A percentile compares a stretch with the other conserved stretches of the same genome.
Evolutionary conservation across 1,140 invertebrate genomes (phyloP).

Genomic region (Aphaenogaster floridana): DNA sequence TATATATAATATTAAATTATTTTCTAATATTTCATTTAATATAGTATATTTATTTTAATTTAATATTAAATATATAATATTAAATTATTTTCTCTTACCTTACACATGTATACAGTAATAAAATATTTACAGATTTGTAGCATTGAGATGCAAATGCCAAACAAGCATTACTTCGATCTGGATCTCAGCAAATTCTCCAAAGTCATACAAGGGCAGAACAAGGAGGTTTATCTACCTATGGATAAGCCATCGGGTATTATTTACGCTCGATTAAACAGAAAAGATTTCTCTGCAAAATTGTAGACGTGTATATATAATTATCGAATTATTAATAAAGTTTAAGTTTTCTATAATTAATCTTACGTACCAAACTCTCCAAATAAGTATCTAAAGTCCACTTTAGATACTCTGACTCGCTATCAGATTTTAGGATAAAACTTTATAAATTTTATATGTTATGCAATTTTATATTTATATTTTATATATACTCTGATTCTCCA

Average conservation of each 20-base stretch:
- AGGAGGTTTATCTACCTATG: slow-evolving; percentile 91
- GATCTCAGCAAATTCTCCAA: slow-evolving; percentile 91
- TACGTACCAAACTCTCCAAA: not conserved
- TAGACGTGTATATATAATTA: slow-evolving; percentile 68
- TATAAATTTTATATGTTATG: not conserved
- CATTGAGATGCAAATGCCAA: slow-evolving; percentile 92
- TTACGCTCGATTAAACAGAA: slow-evolving; percentile 89
- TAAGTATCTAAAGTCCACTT: not conserved
- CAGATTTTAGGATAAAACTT: not conserved
- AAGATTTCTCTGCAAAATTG: slow-evolving; percentile 87
- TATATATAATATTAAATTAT: not conserved
- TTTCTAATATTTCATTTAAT: too few species aligned
- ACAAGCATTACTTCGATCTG: slow-evolving; percentile 92
- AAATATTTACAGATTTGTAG: slow-evolving; percentile 87
- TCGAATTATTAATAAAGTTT: slow-evolving; percentile 11
- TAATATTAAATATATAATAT: not conserved
- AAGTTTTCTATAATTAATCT: not conserved
- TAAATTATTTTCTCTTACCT: not conserved
- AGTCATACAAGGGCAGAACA: slow-evolving; percentile 88
- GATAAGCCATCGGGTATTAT: slow-evolving; percentile 93
- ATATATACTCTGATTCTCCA: not conserved
- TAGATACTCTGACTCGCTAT: not conserved
- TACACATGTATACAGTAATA: not conserved
- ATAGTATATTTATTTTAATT: too few species aligned
- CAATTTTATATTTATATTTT: not conserved